Base-by-base conservation (phyloP, 2,797 vertebrate genomes). In the Sebastes vulpes region DNA sequence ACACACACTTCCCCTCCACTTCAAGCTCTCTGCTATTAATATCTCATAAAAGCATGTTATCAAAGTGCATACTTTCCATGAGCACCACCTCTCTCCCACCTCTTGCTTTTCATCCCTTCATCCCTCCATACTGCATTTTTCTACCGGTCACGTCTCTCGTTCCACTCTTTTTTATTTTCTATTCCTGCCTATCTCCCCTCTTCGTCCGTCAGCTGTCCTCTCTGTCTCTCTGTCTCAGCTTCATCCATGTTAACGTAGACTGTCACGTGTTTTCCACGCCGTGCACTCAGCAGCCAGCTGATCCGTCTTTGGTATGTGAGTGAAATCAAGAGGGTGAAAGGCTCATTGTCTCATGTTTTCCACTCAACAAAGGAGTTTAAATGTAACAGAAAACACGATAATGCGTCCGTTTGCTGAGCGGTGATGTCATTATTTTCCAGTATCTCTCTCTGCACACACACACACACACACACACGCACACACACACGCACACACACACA, bases 51-150 rank as follows among this genome's bases (percentile, higher is more conserved):
- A 89, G 29, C 81, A 60, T 83, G 92, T 91, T 92, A 90, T 94
- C 92, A 90, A 38, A 84, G 72, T 70, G 85, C 92, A 91, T 91
- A 92, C 77, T 93, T 93, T 94, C 91, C 94, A 93, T 88, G 70
- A 72, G 77, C 60, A 6, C 64, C 69, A 42, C 61, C 61, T 77
- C 76, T 42, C 64, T 48, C 32, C 42, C 58, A 42, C 76, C 68
- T 9, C 70, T 69, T 32, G 21, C 16, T 70, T 60, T 75, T 66
- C 16, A 61, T 73, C 68, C 82, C 56, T 75, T 66, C 16, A 65
- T 73, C 68, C 83, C 56, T 81, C 69, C 75, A 58, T 68, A 72
- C 57, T 53, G 16, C 81, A 76, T 81, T 81, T 72, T 61, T 38
- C 59, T 16, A 18, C 67, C 29, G 1, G 38, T 10, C 50, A 6